Percentiles rank a stretch among this genome's conserved stretches.
Evolutionary conservation across 2,797 vertebrate species (phyloP).

Genomic region (Labroides dimidiatus): DNA sequence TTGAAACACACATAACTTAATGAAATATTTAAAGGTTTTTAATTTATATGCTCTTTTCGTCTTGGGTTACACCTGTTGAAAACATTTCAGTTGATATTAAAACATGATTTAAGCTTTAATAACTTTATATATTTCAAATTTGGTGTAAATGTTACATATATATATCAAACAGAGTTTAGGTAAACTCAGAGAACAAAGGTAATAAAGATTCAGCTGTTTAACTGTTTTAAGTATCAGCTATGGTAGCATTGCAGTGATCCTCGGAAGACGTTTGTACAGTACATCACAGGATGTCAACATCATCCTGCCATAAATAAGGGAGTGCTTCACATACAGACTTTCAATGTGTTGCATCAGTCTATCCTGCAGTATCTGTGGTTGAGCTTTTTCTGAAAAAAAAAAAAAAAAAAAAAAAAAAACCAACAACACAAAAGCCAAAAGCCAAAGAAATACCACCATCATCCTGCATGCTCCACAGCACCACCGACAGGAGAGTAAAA

Average conservation of each 20-base stretch:
- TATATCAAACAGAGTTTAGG: neutral
- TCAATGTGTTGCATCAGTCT: conserved; percentile 70
- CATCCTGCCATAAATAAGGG: conserved; percentile 48
- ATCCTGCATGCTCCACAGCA: conserved; percentile 54
- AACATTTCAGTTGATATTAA: neutral
- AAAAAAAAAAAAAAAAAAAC: conserved; percentile 6
- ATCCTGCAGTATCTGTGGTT: conserved; percentile 44
- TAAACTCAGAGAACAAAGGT: neutral
- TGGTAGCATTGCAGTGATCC: conserved; percentile 4
- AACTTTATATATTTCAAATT: too few species aligned
- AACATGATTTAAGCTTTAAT: neutral
- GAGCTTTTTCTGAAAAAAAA: conserved; percentile 50
- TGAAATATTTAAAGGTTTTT: neutral
- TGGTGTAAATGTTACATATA: too few species aligned
- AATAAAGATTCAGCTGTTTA: conserved; percentile 17
- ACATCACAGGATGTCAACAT: conserved; percentile 16
- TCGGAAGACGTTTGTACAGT: conserved; percentile 14
- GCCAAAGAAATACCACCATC: conserved; percentile 32
- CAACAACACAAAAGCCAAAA: too few species aligned
- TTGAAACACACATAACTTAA: neutral
- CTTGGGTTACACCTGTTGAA: neutral
- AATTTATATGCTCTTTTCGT: neutral
- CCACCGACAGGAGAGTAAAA: conserved; percentile 44
- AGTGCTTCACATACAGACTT: conserved; percentile 52
- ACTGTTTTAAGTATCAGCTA: conserved; percentile 8